Evolutionary conservation across 2,797 vertebrate species (phyloP), one percentile per base, ranked within the genome.

Genomic region (Intellagama lesueurii): DNA sequence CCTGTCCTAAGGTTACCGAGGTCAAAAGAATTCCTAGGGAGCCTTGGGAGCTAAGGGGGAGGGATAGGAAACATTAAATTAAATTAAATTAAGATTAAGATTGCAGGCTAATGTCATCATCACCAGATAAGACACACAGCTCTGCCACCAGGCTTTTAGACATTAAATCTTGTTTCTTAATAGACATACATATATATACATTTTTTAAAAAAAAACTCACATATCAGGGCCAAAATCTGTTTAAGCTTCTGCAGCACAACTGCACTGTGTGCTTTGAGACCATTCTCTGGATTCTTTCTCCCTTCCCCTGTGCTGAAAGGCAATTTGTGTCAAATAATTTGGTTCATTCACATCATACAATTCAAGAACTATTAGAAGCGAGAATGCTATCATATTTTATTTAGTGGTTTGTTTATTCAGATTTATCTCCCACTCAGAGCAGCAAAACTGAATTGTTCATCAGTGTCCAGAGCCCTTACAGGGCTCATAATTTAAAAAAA

Each of bases 351-450:
- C 68, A 56, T 66, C 78, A 35, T 76, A 81, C 68, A 44, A 73
- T 85, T 64, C 44, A 80, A 85, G 30, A 70, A 76, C 83, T 64
- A 73, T 85, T 80, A 81, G 76, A 81, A 82, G 40, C 35, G 17
- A 89, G 52, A 72, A 17, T n/a, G 44, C 66, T 89, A 76, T 81
- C 83, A 86, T 86, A 47, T 85, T 85, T 85, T 81, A 90, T 90
- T 86, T 76, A 76, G 60, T 11, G 19, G 56, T n/a, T 11, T 90
- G 28, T 82, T 86, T 75, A 64, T 86, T 81, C 26, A 69, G 88
- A 86, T 90, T 90, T 82, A 90, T 90, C 52, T 69, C 60, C 88
- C 88, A 40, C 78, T 86, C 70, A 69, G 79, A 85, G 44, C 69
- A 82, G 70, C 88, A 82, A 44, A 52, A 86, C 22, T 90, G 68